A percentile compares a stretch with the other conserved stretches of the same genome.
Conservation (phyloP, 2,888 invertebrate genomes). For the Mimumesa dahlbomi region DNA sequence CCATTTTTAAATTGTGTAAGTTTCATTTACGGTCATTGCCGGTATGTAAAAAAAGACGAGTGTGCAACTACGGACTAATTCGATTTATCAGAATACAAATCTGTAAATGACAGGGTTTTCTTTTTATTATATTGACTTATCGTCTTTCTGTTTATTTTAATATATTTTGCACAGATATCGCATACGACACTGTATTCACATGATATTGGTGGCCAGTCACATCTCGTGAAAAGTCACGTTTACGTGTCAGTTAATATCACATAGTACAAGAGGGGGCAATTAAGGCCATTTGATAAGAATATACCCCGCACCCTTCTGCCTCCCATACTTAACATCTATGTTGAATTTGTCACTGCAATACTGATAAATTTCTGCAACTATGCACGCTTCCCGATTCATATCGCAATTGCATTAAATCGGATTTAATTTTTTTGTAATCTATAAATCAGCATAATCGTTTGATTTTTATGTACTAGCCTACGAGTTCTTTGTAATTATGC, state of each 20-base stretch:
- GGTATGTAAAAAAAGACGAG: too few relatives aligned
- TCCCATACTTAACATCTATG: conserved; percentile 5
- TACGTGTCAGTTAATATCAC: conserved; percentile 58
- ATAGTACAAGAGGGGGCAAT: conserved; percentile 58
- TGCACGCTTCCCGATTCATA: conserved; percentile 1
- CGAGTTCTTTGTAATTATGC: too few relatives aligned
- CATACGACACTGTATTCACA: conserved; percentile 25
- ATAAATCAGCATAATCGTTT: too few relatives aligned
- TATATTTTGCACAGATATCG: not conserved
- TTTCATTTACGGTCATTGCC: too few relatives aligned
- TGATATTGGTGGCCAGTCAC: conserved; percentile 9
- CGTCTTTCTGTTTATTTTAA: not conserved
- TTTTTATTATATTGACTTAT: not conserved
- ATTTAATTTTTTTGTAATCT: too few relatives aligned
- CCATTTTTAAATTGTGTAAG: too few relatives aligned
- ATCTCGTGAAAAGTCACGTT: conserved; percentile 52
- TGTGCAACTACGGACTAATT: too few relatives aligned
- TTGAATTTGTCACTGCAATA: conserved; percentile 16
- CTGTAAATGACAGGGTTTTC: not conserved
- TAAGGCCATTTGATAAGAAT: conserved; percentile 69
- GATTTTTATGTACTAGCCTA: too few relatives aligned
- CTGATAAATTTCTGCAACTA: conserved; percentile 22
- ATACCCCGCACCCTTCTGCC: conserved; percentile 33
- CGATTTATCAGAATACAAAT: too few relatives aligned
- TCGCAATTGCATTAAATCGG: not conserved